Evolutionary conservation across 2,888 invertebrate species (phyloP).

Genomic region (Abrostola triplasia): DNA sequence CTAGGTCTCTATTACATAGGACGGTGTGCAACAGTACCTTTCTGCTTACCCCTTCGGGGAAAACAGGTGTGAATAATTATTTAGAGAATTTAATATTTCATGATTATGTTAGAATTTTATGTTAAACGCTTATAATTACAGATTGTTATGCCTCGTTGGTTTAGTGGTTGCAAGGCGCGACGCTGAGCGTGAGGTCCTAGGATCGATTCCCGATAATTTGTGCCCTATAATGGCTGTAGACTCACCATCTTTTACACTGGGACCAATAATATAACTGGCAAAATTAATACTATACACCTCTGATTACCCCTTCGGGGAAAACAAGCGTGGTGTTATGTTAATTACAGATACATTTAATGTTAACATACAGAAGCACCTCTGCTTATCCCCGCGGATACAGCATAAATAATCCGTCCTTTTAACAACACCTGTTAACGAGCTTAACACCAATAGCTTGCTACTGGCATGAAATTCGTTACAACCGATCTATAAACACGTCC

Average conservation of each 20-base stretch:
- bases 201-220: too few relatives aligned
- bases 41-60: background rate
- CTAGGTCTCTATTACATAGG: background rate
- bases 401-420: slow-evolving; percentile 32
- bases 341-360: slow-evolving; percentile 52
- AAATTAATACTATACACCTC: too few relatives aligned
- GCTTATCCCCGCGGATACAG: slow-evolving; percentile 49
- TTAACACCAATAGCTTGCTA: slow-evolving; percentile 50
- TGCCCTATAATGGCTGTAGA: too few relatives aligned
- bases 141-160: too few relatives aligned
- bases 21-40: background rate
- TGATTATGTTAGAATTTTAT: slow-evolving; percentile 42
- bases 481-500: slow-evolving; percentile 55
- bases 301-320: too few relatives aligned
- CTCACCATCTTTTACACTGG: too few relatives aligned
- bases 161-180: too few relatives aligned
- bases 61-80: background rate
- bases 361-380: slow-evolving; percentile 56
- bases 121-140: slow-evolving; percentile 54
- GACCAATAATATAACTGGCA: too few relatives aligned
- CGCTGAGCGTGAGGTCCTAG: too few relatives aligned
- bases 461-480: slow-evolving; percentile 44
- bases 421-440: slow-evolving; percentile 30
- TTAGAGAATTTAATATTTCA: slow-evolving; percentile 20
- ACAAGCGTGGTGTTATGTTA: background rate